Percentiles rank a stretch among this genome's conserved stretches.
These are phyloP conservation scores for Uria lomvia DNA, from an alignment of 2,113 vertebrate species.

Conservation along the genomic window DNA sequence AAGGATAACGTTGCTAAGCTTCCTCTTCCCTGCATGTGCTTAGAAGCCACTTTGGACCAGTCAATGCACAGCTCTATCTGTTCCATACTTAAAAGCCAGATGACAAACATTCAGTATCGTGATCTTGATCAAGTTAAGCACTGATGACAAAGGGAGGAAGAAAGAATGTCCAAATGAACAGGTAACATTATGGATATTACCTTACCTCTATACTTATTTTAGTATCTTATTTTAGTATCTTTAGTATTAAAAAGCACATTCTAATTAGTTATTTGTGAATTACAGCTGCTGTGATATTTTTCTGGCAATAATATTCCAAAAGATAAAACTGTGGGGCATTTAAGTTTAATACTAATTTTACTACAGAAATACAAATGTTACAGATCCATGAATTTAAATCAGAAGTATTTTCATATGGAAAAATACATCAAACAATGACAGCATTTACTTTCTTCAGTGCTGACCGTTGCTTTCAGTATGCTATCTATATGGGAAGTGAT, in stretches of 20 bases:
- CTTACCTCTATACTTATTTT: not conserved
- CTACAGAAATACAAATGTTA: not conserved
- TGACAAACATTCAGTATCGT: not conserved
- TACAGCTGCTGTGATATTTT: not conserved
- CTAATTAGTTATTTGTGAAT: not conserved
- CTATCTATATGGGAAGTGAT: not conserved
- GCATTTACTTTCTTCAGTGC: not conserved
- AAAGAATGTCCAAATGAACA: not conserved
- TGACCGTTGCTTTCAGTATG: not conserved
- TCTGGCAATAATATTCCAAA: not conserved
- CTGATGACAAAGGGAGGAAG: not conserved
- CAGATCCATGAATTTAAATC: not conserved
- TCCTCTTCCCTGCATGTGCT: not conserved
- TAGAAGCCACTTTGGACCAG: not conserved
- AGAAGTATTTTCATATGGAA: not conserved
- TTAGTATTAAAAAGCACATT: not conserved
- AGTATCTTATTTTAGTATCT: not conserved
- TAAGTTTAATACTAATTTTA: not conserved
- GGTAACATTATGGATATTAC: not conserved
- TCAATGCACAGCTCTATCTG: not conserved
- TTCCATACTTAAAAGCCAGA: not conserved
- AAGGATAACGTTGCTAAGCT: not conserved
- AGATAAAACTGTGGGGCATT: not conserved
- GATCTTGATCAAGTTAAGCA: not conserved
- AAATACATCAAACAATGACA: not conserved